These are phyloP conservation scores for Microdon myrmicae DNA, from an alignment of 2,888 invertebrate species.

Conservation along the genomic window DNA sequence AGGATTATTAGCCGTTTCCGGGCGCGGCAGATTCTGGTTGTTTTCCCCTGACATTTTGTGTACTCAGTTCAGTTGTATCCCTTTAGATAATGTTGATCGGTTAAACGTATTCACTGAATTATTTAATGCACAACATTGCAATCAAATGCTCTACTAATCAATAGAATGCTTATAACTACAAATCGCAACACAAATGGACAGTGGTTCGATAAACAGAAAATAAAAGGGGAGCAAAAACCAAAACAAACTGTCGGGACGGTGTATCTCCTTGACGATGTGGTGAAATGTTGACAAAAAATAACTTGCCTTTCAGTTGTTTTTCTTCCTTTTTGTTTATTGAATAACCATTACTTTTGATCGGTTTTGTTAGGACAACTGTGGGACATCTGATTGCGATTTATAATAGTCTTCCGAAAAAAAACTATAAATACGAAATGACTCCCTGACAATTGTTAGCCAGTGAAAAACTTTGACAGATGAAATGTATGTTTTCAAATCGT, in stretches of 20 bases:
- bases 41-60: conserved; percentile 47
- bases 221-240: no score
- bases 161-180: not conserved
- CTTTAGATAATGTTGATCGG: conserved; percentile 4
- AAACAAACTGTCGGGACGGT: not conserved
- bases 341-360: no score
- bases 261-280: conserved; percentile 9
- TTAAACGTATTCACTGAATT: conserved; percentile 27
- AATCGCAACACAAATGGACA: not conserved
- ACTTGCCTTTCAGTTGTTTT: no score
- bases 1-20: conserved; percentile 32
- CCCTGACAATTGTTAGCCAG: conserved; percentile 6
- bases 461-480: conserved; percentile 40
- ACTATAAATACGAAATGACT: conserved; percentile 21
- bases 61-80: conserved; percentile 5
- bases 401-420: no score
- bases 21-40: conserved; percentile 34
- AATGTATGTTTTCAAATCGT: conserved; percentile 24
- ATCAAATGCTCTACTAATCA: conserved; percentile 12
- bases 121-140: conserved; percentile 40
- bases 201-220: not conserved
- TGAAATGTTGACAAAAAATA: no score
- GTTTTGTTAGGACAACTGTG: no score
- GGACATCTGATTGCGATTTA: no score
- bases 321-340: no score